These are phyloP conservation scores for Auanema freiburgensis DNA, from an alignment of 2,888 invertebrate species.

Conservation along the genomic window DNA sequence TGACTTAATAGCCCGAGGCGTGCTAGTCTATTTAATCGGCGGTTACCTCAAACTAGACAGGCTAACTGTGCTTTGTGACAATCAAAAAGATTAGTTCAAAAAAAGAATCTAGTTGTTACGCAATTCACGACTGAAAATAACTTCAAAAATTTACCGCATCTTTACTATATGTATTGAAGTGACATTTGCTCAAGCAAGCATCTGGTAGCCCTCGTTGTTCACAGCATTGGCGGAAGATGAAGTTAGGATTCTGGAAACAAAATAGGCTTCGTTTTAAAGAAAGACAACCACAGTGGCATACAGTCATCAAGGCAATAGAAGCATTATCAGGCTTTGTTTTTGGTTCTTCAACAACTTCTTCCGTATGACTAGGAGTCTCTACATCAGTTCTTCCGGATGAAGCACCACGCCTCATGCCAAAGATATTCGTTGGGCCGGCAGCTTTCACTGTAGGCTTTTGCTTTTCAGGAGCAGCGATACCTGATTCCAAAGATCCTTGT, in stretches of 20 bases:
- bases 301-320: constrained; percentile 45
- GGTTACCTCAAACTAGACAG: no score
- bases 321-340: constrained; percentile 27
- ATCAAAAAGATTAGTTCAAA: no score
- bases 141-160: constrained; percentile 42
- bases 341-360: constrained; percentile 11
- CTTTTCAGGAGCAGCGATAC: constrained; percentile 1
- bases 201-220: constrained; percentile 61
- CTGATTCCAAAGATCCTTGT: background rate
- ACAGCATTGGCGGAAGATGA: constrained; percentile 61
- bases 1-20: no score
- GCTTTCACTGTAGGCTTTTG: constrained; percentile 22
- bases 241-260: constrained; percentile 59
- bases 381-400: constrained; percentile 15
- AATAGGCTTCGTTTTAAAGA: background rate
- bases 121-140: background rate
- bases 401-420: constrained; percentile 32
- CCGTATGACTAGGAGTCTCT: constrained; percentile 8
- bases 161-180: constrained; percentile 60
- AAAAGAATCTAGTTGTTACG: no score
- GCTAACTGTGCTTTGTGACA: no score
- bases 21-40: no score
- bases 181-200: constrained; percentile 58
- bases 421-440: constrained; percentile 31
- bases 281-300: no score